Evolutionary conservation across 2,888 invertebrate genomes (phyloP).

Genomic region (Siphlonurus alternatus): DNA sequence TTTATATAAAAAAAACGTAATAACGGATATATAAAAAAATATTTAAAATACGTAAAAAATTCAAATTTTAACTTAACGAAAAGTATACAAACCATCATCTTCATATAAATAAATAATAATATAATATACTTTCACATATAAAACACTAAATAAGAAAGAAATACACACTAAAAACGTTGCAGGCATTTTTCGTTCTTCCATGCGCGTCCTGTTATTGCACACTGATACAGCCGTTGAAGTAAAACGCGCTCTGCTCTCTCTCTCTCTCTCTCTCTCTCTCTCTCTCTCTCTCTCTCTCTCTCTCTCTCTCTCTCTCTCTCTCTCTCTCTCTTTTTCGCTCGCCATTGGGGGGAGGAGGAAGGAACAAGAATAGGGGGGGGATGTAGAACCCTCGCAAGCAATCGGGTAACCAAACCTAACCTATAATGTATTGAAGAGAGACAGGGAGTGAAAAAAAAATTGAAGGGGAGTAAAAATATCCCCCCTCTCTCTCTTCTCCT

Average conservation of each 20-base stretch:
- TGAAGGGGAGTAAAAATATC: background rate
- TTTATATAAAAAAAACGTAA: too few species aligned
- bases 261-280: background rate
- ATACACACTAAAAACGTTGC: too few species aligned
- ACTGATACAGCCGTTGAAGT: background rate
- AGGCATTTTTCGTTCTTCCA: too few species aligned
- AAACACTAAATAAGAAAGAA: too few species aligned
- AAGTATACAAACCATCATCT: too few species aligned
- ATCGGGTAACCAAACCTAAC: background rate
- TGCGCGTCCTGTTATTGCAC: background rate
- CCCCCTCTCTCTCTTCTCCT: background rate
- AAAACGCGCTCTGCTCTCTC: background rate
- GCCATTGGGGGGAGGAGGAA: background rate
- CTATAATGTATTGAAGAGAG: background rate
- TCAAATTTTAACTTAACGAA: too few species aligned
- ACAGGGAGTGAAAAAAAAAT: background rate
- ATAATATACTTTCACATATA: too few species aligned
- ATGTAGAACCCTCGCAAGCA: background rate
- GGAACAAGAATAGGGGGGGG: background rate
- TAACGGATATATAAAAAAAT: too few species aligned
- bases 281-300: background rate
- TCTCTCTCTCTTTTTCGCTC: background rate
- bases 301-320: background rate
- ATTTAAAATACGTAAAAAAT: too few species aligned
- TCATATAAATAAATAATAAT: too few species aligned